Conservation (phyloP, 2,797 vertebrate genomes). For the Macropodus opercularis region DNA sequence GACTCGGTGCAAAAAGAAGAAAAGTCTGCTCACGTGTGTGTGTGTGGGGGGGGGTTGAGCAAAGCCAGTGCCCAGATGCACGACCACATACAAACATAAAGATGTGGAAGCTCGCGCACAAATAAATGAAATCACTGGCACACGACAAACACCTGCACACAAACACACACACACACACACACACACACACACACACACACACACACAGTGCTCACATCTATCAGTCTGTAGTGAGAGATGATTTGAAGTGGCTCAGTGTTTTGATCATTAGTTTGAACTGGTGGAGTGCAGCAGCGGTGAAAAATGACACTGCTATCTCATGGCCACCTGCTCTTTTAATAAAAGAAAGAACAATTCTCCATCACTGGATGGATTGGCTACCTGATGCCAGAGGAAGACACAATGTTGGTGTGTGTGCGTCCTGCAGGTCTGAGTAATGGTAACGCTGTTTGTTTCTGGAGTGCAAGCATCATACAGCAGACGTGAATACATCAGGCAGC, state of each 20-base stretch:
- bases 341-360: slow-evolving; percentile 71
- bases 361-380: slow-evolving; percentile 54
- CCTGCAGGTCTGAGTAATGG: slow-evolving; percentile 1
- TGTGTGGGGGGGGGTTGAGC: slow-evolving; percentile 36
- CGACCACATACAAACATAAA: neutral
- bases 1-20: neutral
- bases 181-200: neutral
- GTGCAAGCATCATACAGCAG: slow-evolving; percentile 12
- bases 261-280: slow-evolving; percentile 78
- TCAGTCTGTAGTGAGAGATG: slow-evolving; percentile 65
- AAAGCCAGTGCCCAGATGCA: slow-evolving; percentile 10
- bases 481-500: slow-evolving; percentile 4
- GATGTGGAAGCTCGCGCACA: neutral
- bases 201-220: slow-evolving; percentile 40
- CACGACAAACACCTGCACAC: slow-evolving; percentile 11
- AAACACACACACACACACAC: neutral
- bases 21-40: slow-evolving; percentile 15
- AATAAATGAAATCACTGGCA: neutral
- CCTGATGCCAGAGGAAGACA: slow-evolving; percentile 45
- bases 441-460: too few relatives aligned
- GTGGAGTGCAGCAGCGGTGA: slow-evolving; percentile 65
- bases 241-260: slow-evolving; percentile 70
- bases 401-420: slow-evolving; percentile 10
- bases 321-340: slow-evolving; percentile 76
- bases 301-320: slow-evolving; percentile 69